Evolutionary conservation across 2,797 vertebrate species (phyloP).

Genomic region (Sus cebifrons): DNA sequence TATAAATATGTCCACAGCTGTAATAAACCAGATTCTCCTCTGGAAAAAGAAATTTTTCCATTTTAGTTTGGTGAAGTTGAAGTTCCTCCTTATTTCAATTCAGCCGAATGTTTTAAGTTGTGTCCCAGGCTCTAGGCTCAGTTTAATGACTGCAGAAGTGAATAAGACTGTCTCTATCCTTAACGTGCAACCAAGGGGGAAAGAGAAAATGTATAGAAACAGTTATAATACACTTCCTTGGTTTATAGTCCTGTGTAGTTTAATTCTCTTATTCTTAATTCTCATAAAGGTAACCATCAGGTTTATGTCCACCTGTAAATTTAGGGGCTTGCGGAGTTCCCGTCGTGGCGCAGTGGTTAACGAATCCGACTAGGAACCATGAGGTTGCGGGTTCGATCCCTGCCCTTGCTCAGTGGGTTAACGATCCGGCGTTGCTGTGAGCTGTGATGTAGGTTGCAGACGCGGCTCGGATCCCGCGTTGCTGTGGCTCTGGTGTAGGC

Average conservation of each 20-base stretch:
- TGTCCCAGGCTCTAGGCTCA: not conserved
- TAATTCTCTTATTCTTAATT: not conserved
- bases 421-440: too few species aligned
- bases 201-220: constrained; percentile 14
- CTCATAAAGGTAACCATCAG: not conserved
- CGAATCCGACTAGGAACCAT: too few species aligned
- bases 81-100: constrained; percentile 26
- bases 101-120: constrained; percentile 31
- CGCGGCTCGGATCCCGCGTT: too few species aligned
- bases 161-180: not conserved
- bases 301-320: not conserved
- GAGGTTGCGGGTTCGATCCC: too few species aligned
- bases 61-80: not conserved
- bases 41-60: not conserved
- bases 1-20: not conserved
- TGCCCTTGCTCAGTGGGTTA: too few species aligned
- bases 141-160: not conserved
- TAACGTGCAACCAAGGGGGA: not conserved
- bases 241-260: not conserved
- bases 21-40: not conserved
- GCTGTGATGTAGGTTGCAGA: too few species aligned
- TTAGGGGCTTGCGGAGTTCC: not conserved
- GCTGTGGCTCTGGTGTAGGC: too few species aligned
- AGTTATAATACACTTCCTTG: not conserved
- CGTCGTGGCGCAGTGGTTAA: too few species aligned